Evolutionary conservation across 2,797 vertebrate species (phyloP), one percentile per base, ranked within the genome.

Genomic region (Selene dorsalis): DNA sequence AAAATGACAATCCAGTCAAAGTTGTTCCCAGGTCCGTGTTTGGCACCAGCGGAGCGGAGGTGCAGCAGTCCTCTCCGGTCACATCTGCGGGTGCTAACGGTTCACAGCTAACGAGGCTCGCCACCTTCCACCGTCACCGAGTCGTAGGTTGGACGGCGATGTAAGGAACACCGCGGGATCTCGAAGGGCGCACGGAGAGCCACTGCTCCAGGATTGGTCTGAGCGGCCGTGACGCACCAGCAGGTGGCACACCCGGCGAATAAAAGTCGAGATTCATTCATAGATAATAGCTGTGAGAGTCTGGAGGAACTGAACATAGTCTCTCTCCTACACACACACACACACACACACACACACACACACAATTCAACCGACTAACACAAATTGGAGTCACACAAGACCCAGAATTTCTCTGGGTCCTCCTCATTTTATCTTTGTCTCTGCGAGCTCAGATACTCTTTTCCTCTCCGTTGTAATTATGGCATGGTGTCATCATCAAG

Each of bases 191-290:
- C 92, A 77, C 85, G 62, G 74, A 86, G 86, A 82, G 85, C 57
- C 84, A 41, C 57, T 47, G 88, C 86, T 85, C 56, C 77, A 47
- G 83, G 90, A 95, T 95, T 95, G 95, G 95, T 58, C 87, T 56
- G 73, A 58, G 77, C 79, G 26, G 74, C 77, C 67, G 89, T 94
- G 94, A 95, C 94, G 93, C 88, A 79, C 85, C 91, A 84, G 91
- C 93, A 94, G 93, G 94, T 95, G 94, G 92, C 94, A 93, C 91
- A 91, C 87, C 92, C 85, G 89, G 82, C 77, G 63, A 85, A 88
- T 79, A 69, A 87, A 39, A 61, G 41, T 60, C 55, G 24, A 20
- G 17, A 78, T 80, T 86, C 87, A 91, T 90, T 90, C 90, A 93
- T 68, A 63, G 75, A 83, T 28, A 55, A 66, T 20, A 78, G 60